Base-by-base conservation (phyloP, 2,888 invertebrate species). In the Eustalomyia histrio region DNA sequence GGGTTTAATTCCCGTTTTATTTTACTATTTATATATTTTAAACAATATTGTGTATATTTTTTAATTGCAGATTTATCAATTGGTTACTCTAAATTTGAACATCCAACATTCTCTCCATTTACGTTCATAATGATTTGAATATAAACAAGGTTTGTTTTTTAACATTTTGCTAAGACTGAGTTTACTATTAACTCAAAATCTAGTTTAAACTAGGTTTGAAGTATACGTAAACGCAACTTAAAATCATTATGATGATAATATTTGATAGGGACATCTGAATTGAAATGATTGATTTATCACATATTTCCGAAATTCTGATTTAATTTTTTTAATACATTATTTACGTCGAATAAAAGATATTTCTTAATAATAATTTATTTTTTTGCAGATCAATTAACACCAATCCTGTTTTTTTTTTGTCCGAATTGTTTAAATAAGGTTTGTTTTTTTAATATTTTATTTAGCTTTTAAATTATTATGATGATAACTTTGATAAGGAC, bases 401-500 rank as follows among this genome's bases (percentile, higher is more conserved):
- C 10, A 4, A 33, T 33, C 8, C 33, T 33, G 33, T 33, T n/a
- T n/a, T n/a, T 8, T 39, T 33, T 4, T 8, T 3, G 35, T 8
- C 35, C 1, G 7, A 35, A 35, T 10, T 35, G 7, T 35, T 35
- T 3, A 35, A 10, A 21, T 53, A 53, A 21, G 53, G 53, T 21
- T 21, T 21, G 21, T 21, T 21, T 21, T 21, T 21, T 21, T 21
- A 21, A 21, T 21, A 21, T 21, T 53, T 12, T 18, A 53, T 53
- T 14, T 3, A 4, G 21, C n/a, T 3, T 21, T 21, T 3, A 21
- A 21, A 50, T 14, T 12, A 2, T 21, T 24, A 60, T 83, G 83
- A 83, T 83, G 82, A 80, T 24, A 76, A 10, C 29, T 73, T 53
- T 55, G 83, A 83, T 83, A 80, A 82, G 83, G 82, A 83, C 83